Percentiles rank a stretch among this genome's conserved stretches.
Evolutionary conservation across 2,888 invertebrate species (phyloP).

Genomic region (Cylloceria caligata): DNA sequence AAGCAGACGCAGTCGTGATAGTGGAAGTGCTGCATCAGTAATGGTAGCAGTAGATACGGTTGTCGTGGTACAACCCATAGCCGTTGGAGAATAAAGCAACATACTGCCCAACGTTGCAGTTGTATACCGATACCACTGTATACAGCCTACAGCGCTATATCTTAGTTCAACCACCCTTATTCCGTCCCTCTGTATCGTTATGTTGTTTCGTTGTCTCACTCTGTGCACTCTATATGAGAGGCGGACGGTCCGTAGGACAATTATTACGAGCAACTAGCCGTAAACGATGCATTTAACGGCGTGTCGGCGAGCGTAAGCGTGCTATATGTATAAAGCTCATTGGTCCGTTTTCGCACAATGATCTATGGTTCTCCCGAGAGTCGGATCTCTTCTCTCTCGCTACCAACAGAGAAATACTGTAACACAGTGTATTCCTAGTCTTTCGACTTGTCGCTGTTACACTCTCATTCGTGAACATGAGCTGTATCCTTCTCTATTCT

Average conservation of each 20-base stretch:
- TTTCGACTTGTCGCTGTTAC: slow-evolving; percentile 4
- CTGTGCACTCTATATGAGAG: slow-evolving; percentile 23
- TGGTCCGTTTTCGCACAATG: slow-evolving; percentile 39
- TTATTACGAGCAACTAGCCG: slow-evolving; percentile 79
- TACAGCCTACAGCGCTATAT: slow-evolving; percentile 48
- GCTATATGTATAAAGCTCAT: slow-evolving; percentile 41
- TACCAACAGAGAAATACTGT: slow-evolving; percentile 33
- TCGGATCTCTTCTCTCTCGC: slow-evolving; percentile 15
- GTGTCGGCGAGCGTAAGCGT: slow-evolving; percentile 56
- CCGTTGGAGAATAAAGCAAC: not conserved
- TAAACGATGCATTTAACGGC: slow-evolving; percentile 77
- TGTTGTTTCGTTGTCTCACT: slow-evolving; percentile 22
- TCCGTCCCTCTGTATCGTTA: slow-evolving; percentile 21
- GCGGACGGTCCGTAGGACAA: slow-evolving; percentile 69
- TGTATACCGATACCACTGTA: slow-evolving; percentile 3
- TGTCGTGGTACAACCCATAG: slow-evolving; percentile 2
- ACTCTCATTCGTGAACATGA: slow-evolving; percentile 14
- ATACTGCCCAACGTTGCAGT: slow-evolving; percentile 24
- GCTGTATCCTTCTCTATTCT: slow-evolving; percentile 18
- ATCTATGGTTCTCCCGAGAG: slow-evolving; percentile 24
- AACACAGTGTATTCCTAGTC: slow-evolving; percentile 18
- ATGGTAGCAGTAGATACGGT: slow-evolving; percentile 17
- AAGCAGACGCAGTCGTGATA: slow-evolving; percentile 11
- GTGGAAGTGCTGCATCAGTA: slow-evolving; percentile 25
- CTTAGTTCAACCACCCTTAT: slow-evolving; percentile 29